These are phyloP conservation scores for Latheticus oryzae DNA, from an alignment of 2,888 invertebrate species.

Conservation along the genomic window DNA sequence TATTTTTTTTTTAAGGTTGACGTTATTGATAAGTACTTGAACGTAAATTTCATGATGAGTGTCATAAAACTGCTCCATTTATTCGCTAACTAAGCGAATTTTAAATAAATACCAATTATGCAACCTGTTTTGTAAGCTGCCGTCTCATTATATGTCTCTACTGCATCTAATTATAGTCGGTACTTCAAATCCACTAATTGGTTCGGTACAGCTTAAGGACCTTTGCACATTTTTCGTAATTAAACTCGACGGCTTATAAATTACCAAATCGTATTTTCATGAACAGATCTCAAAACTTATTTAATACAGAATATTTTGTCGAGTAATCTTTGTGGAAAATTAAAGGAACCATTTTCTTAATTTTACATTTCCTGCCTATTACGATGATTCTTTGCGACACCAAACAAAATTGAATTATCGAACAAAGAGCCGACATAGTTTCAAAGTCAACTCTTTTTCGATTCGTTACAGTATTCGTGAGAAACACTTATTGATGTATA, in stretches of 20 bases:
- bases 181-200: constrained; percentile 17
- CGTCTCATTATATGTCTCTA: constrained; percentile 10
- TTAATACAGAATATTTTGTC: too few species aligned
- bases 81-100: constrained; percentile 7
- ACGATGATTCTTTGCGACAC: constrained; percentile 39
- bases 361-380: constrained; percentile 35
- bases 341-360: constrained; percentile 16
- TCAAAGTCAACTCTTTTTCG: constrained; percentile 36
- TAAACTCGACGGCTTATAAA: constrained; percentile 9
- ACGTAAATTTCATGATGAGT: constrained; percentile 9
- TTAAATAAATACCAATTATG: constrained; percentile 19
- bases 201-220: constrained; percentile 5
- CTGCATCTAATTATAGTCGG: constrained; percentile 12
- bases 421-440: constrained; percentile 41
- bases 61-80: constrained; percentile 19
- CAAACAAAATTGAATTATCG: constrained; percentile 44
- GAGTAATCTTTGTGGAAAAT: constrained; percentile 1
- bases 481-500: constrained; percentile 33
- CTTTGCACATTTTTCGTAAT: constrained; percentile 12
- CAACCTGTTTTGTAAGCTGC: constrained; percentile 8
- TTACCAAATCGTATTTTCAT: constrained; percentile 9
- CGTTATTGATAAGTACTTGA: constrained; percentile 5
- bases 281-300: too few species aligned
- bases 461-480: constrained; percentile 46
- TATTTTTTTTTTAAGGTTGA: too few species aligned